Evolutionary conservation across 2,113 vertebrate genomes (phyloP), one percentile per base, ranked within the genome.

Genomic region (Rissa tridactyla): DNA sequence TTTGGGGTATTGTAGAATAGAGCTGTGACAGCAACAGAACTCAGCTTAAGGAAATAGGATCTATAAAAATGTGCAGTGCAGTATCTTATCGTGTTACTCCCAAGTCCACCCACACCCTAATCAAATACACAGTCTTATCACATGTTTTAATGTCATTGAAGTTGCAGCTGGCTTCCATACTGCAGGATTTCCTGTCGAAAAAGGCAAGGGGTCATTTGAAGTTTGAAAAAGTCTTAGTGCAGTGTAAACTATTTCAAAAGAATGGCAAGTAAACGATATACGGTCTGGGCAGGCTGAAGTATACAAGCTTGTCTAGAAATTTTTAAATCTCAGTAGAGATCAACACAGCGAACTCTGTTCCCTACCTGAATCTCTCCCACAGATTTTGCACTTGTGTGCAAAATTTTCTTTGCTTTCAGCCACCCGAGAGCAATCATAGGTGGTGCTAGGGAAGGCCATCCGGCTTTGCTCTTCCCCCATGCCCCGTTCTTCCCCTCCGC

Each of bases 161-260:
- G 84, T 76, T 80, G 75, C 92, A 93, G 94, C 96, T 78, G 95
- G 93, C 95, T 97, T 94, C 92, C 78, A 72, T 65, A 85, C 90
- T 68, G 85, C 92, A 97, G 97, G 95, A 98, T 98, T 97, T 98
- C 97, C 97, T 97, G 96, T 69, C 96, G 75, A 54, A 81, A 96
- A 96, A 86, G 72, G 54, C 78, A 51, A 51, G 71, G 82, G 86
- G 95, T 93, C 77, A 16, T 93, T 64, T 77, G 71, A 82, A 94
- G 92, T 92, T 94, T 76, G 92, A 76, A 51, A 89, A 89, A 88
- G 49, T 55, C 68, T 73, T 80, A 40, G 36, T 44, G 60, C 80
- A 44, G 49, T 6, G 4, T 60, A 65, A 69, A 86, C 38, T 32
- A 30, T 57, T 62, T 23, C 17, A 51, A 71, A 52, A 51, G 49